Conservation (phyloP, 2,113 vertebrate genomes). For the Dissostichus mawsoni region DNA sequence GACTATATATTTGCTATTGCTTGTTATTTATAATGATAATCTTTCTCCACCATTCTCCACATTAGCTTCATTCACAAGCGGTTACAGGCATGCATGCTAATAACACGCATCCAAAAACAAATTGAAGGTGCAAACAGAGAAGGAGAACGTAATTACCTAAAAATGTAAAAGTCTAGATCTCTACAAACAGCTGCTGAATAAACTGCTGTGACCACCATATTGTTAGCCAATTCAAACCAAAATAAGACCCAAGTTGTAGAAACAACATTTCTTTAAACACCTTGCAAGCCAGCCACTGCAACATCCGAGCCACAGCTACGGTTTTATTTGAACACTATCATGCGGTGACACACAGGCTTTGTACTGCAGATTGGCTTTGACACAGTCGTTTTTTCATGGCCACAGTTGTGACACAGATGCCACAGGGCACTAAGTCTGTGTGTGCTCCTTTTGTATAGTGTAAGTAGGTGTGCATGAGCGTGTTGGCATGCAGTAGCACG, state of each 20-base stretch:
- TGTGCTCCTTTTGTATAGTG: neutral
- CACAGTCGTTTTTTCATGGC: constrained; percentile 46
- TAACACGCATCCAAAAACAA: constrained; percentile 2
- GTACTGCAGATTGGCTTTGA: constrained; percentile 44
- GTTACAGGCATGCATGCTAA: neutral
- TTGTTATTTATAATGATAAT: neutral
- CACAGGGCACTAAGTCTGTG: constrained; percentile 15
- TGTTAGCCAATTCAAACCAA: neutral
- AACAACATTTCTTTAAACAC: neutral
- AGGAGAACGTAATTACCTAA: neutral
- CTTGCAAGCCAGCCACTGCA: neutral
- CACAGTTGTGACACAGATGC: constrained; percentile 55
- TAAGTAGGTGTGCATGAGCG: constrained; percentile 1
- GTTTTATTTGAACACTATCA: constrained; percentile 30
- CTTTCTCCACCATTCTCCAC: neutral
- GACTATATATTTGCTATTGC: neutral
- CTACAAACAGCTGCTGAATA: neutral
- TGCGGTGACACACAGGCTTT: constrained; percentile 25
- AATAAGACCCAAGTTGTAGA: neutral
- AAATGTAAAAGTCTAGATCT: neutral
- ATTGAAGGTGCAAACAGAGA: neutral
- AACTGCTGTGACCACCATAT: neutral
- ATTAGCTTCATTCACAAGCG: neutral
- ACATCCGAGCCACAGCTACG: neutral
- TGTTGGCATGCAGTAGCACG: neutral